Base-by-base conservation (phyloP, 2,113 vertebrate species). In the Macquaria australasica region DNA sequence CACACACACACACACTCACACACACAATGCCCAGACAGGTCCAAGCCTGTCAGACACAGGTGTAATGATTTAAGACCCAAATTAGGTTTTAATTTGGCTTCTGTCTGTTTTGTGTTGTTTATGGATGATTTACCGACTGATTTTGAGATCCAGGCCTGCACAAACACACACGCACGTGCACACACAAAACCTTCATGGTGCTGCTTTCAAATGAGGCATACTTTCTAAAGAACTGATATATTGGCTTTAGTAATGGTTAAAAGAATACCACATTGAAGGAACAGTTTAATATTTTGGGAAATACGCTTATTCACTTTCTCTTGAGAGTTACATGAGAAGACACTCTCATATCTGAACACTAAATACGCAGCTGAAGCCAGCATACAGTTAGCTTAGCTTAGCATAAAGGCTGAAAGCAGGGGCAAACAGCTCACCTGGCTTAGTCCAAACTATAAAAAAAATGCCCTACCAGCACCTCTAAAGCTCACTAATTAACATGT, bases 31-130 rank as follows among this genome's bases (percentile, higher is more conserved):
- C 94, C 95, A 48, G 89, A 95, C 95, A 94, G 90, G 94, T 90
- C 96, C 51, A 81, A 85, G 90, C 91, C 93, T 95, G 93, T 97
- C 48, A 34, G 9, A 96, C 81, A 80, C 77, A 28, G 86, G 93
- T 94, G 93, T 95, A 95, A 95, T 96, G 95, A 96, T 96, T 96
- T 95, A 96, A 94, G 93, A 92, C 87, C 94, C 87, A 92, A 96
- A 95, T 94, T 90, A 95, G 93, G 92, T 93, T 96, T 95, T 91
- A 95, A 94, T 96, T 91, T 95, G 87, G 91, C 87, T 88, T 91
- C 94, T 94, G 87, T 96, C 95, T 88, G 80, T 83, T 93, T 94
- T 87, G 51, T 45, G 21, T 79, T 81, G 64, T 85, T 84, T 66
- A 45, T 94, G 89, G 93, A 92, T 88, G 89, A 92, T 96, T 95